Base-by-base conservation (phyloP, 1,140 invertebrate species). In the Eumaeus atala region DNA sequence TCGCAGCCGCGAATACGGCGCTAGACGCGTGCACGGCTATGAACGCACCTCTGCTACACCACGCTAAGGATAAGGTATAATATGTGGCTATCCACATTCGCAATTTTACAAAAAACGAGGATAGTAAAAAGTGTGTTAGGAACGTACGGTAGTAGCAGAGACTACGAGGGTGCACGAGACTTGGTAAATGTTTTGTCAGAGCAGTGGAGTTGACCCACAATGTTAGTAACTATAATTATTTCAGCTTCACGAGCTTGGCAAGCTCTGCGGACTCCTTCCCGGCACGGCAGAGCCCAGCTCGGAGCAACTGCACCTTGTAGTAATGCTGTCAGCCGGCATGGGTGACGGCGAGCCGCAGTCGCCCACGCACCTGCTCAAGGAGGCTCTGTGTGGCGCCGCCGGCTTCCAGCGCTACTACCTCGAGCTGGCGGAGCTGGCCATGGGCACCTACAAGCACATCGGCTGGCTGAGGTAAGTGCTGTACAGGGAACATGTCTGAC, bases 371-470 rank as follows among this genome's bases (percentile, higher is more conserved):
- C 93, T 95, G 75, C 87, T 98, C 0, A 96, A 97, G 83, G 94
- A 97, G 77, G 95, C 96, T 0, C 80, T 99, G 0, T 96, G 95
- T 42, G 97, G 95, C 0, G 95, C 96, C 76, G 92, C 95, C 58
- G 91, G 93, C 16, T 99, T 98, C 78, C 92, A 94, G 65, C 95
- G 95, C 74, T 93, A 96, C 64, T 98, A 98, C 76, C 84, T 98
- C 56, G 97, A 98, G 81, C 87, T 98, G 42, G 95, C 96, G 8
- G 97, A 99, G 85, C 87, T 98, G 56, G 96, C 97, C 0, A 97
- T 98, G 91, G 96, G 97, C 42, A 98, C 97, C 0, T 98, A 96
- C 72, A 99, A 99, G 79, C 96, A 98, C 84, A 96, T 98, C 65
- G 92, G 95, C 7, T 91, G 96, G 48, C 72, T 87, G 66, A 86